These are phyloP conservation scores for Apis mellifera DNA, from an alignment of 1,140 invertebrate genomes.

Conservation along the genomic window Amel_HAv3.1 CM009944.2:7188001-7188500, in stretches of 20 bases:
- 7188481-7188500: slow-evolving; percentile 61
- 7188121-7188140: neutral
- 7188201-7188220: slow-evolving; percentile 42
- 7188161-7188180: neutral
- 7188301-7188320: neutral
- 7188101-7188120: neutral
- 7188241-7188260: slow-evolving; percentile 52
- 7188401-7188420: slow-evolving; percentile 73
- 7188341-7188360: neutral
- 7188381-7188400: slow-evolving; percentile 21
- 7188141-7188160: slow-evolving; percentile 9
- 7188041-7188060: neutral
- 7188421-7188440: slow-evolving; percentile 70
- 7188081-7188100: slow-evolving; percentile 2
- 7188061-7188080: neutral
- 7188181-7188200: slow-evolving; percentile 22
- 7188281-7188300: neutral
- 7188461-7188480: slow-evolving; percentile 67
- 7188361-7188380: neutral
- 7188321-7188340: slow-evolving; percentile 18
- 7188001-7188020: neutral
- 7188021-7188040: neutral
- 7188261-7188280: slow-evolving; percentile 32
- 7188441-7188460: slow-evolving; percentile 65
- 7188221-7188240: slow-evolving; percentile 38